A percentile compares a stretch with the other conserved stretches of the same genome.
Conservation (phyloP, 2,113 vertebrate species). For the Paratilapia polleni region DNA sequence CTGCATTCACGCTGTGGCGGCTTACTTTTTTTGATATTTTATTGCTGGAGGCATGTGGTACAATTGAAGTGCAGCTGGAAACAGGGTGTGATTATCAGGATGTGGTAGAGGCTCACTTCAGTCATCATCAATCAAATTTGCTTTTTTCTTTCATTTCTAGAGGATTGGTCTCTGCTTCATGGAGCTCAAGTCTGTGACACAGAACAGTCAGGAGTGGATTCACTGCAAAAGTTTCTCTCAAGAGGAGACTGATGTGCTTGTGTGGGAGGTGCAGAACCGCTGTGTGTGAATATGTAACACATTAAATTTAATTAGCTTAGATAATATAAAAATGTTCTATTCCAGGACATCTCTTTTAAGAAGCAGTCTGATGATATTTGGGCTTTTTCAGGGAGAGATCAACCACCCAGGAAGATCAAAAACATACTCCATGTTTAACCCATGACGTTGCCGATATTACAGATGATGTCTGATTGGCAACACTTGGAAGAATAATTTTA, state of each 20-base stretch:
- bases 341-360: neutral
- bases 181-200: conserved; percentile 4
- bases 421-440: neutral
- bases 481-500: neutral
- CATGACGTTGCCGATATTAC: neutral
- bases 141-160: neutral
- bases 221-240: conserved; percentile 22
- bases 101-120: conserved; percentile 24
- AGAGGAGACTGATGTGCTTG: conserved; percentile 20
- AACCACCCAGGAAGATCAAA: neutral
- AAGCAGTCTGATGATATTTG: neutral
- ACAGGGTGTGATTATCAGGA: conserved; percentile 37
- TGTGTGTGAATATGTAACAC: neutral
- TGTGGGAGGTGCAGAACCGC: conserved; percentile 23
- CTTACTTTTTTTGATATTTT: conserved; percentile 51
- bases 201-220: conserved; percentile 23
- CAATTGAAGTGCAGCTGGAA: conserved; percentile 33
- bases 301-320: conserved; percentile 26
- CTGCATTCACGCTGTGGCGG: conserved; percentile 18
- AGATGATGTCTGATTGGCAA: neutral
- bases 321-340: neutral
- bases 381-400: neutral
- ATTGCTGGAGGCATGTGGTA: conserved; percentile 38
- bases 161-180: conserved; percentile 11
- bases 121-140: conserved; percentile 52